These are phyloP conservation scores for Ophioninae sp. DNA, from an alignment of 2,888 invertebrate species.

Conservation along the genomic window DNA sequence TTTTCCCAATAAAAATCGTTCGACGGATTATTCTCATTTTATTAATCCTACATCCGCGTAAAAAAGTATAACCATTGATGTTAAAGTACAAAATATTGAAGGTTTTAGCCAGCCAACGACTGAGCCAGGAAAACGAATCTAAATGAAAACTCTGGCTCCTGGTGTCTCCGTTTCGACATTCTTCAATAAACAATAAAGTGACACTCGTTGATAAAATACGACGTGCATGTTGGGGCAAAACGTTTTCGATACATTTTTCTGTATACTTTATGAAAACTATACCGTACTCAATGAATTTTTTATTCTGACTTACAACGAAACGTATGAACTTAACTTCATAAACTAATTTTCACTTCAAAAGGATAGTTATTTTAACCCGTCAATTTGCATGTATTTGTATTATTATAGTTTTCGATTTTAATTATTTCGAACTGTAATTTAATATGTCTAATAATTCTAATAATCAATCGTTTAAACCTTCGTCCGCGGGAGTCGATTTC, in stretches of 20 bases:
- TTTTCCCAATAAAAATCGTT: not conserved
- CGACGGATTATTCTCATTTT: not conserved
- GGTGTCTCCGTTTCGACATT: not conserved
- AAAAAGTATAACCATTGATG: not conserved
- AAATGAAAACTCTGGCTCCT: too few species aligned
- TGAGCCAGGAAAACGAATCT: too few species aligned
- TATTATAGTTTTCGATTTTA: too few species aligned
- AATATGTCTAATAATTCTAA: too few species aligned
- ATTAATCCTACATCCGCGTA: not conserved
- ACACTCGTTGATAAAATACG: too few species aligned
- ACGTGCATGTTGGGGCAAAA: not conserved
- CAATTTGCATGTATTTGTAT: too few species aligned
- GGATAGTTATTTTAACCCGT: too few species aligned
- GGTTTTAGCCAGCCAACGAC: too few species aligned
- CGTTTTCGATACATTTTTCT: not conserved
- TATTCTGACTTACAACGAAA: constrained; percentile 8
- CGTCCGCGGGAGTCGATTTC: too few species aligned
- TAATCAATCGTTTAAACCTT: too few species aligned
- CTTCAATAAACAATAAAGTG: not conserved
- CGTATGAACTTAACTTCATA: constrained; percentile 11
- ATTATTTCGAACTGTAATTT: too few species aligned
- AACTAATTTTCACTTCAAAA: too few species aligned
- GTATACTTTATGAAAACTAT: not conserved
- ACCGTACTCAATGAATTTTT: not conserved
- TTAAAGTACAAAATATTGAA: not conserved